Base-by-base conservation (phyloP, 2,797 vertebrate genomes). In the Hippopotamyrus pictus region DNA sequence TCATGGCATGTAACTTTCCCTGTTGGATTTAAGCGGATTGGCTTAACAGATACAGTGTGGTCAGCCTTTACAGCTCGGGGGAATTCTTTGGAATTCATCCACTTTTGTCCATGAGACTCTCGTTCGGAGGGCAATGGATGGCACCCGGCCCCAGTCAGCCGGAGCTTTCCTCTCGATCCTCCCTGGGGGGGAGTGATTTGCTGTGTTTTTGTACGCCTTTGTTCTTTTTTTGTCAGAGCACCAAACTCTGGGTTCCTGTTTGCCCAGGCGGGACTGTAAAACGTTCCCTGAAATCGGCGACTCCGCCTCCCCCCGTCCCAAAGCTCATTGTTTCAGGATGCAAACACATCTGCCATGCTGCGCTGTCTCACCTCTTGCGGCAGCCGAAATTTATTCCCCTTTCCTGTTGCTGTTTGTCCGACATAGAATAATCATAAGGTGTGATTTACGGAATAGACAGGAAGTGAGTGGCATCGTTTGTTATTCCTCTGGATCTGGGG, bases 301-400 rank as follows among this genome's bases (percentile, higher is more conserved):
- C 88, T 86, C 41, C 54, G 41, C 29, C 12, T 51, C 25, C 57
- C 79, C 82, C 54, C 0, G 19, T 25, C 46, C 6, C 59, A 25
- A 62, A 89, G 83, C 50, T 65, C 41, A 84, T 89, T 89, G 88
- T 89, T 89, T n/a, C 54, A 17, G 41, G 41, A 83, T 19, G 37
- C 76, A 44, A 9, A 19, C 19, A 46, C 1, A 7, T 37, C 1
- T n/a, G 46, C 19, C 41, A 11, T 83, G 33, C 19, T 17, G 46
- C 44, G 7, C 51, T 25, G 0, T 22, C 37, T 89, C 54, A 59
- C 69, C 53, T 46, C 53, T 46, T 9, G 6, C 1, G 12, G 46
- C n/a, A 59, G 76, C 59, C 46, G 88, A 41, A 46, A 62, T 85
- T 51, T 51, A 62, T 86, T 73, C 11, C 48, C 33, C 3, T 9